Percentiles rank a stretch among this genome's conserved stretches.
Evolutionary conservation across 2,113 vertebrate genomes (phyloP).

Genomic region (Laterallus jamaicensis): DNA sequence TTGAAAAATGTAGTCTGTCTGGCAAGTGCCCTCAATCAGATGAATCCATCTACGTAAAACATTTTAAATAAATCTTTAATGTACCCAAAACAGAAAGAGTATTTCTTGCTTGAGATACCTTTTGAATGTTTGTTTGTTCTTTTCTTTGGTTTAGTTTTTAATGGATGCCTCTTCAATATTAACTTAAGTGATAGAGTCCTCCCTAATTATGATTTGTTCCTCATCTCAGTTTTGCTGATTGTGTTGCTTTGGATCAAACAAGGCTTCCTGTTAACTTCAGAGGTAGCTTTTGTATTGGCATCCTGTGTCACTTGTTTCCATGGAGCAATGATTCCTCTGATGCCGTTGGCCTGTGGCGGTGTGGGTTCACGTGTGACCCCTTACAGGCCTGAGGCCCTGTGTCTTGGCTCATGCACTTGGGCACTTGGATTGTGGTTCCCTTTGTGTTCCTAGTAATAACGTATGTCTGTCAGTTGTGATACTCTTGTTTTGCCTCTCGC

Average conservation of each 20-base stretch:
- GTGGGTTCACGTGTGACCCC: rapidly evolving
- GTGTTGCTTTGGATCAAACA: not conserved
- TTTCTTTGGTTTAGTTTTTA: not conserved
- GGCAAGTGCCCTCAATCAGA: not conserved
- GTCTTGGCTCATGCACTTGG: not conserved
- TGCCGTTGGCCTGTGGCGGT: not conserved
- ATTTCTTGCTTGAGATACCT: not conserved
- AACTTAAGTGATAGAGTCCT: not conserved
- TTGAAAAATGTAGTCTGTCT: not conserved
- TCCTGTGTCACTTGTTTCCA: not conserved
- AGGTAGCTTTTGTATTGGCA: not conserved
- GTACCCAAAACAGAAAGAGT: not conserved
- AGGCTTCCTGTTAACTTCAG: not conserved
- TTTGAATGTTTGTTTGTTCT: not conserved
- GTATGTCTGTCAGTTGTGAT: not conserved
- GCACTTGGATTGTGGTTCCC: not conserved
- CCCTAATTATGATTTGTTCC: not conserved
- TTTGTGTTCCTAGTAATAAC: not conserved
- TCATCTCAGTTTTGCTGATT: not conserved
- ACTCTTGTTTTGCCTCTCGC: not conserved
- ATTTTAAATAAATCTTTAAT: not conserved
- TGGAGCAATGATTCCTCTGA: not conserved
- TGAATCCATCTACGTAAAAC: not conserved
- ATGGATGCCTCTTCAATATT: not conserved
- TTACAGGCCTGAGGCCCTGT: not conserved